A percentile compares a stretch with the other conserved stretches of the same genome.
phyloP scores from a whole-genome alignment of 1,140 invertebrate species.

The Eurytemora carolleeae region DNA sequence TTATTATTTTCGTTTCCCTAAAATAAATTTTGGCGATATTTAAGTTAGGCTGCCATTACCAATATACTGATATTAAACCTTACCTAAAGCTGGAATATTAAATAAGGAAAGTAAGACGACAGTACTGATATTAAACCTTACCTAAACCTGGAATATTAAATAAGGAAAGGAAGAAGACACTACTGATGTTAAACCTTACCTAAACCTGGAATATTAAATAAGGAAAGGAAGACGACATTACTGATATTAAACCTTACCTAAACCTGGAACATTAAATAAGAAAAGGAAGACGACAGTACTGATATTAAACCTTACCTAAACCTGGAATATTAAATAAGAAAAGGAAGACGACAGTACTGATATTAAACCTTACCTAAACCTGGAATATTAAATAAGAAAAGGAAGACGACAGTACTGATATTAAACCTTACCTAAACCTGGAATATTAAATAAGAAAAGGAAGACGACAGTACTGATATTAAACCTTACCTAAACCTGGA shows the following conservation, averaged over 20 bases:
- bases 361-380: not conserved
- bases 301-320: too few species aligned
- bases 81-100: not conserved
- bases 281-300: not conserved
- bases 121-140: not conserved
- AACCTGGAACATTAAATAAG: not conserved
- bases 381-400: too few species aligned
- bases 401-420: too few species aligned
- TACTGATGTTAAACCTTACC: not conserved
- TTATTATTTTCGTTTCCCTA: not conserved
- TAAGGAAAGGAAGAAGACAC: not conserved
- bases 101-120: not conserved
- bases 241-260: too few species aligned
- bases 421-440: not conserved
- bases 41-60: not conserved
- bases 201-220: not conserved
- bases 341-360: not conserved
- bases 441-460: not conserved
- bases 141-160: not conserved
- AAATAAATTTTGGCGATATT: not conserved
- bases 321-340: not conserved
- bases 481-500: not conserved
- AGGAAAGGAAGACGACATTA: too few species aligned
- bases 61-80: not conserved
- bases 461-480: not conserved